phyloP scores from a whole-genome alignment of 2,113 vertebrate genomes.

The Sprattus sprattus region DNA sequence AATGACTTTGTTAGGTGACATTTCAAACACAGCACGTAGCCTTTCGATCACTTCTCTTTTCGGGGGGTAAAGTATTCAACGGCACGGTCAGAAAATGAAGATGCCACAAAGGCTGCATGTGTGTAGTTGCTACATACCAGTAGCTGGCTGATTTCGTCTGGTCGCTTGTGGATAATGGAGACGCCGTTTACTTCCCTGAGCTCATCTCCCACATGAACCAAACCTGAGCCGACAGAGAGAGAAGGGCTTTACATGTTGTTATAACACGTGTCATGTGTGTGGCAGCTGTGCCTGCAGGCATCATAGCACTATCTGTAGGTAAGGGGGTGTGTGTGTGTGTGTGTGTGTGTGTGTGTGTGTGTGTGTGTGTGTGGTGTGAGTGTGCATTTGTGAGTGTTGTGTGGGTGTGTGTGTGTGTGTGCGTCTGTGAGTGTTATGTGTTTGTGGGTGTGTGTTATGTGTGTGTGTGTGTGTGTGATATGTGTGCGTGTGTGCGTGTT shows the following conservation, averaged over 20 bases:
- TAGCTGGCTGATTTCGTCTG: constrained; percentile 95
- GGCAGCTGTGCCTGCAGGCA: background rate
- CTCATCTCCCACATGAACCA: constrained; percentile 94
- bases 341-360: background rate
- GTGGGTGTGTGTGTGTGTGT: too few species aligned
- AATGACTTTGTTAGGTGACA: background rate
- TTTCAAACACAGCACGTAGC: background rate
- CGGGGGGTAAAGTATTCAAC: background rate
- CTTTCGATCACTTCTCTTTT: background rate
- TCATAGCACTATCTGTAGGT: background rate
- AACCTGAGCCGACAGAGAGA: constrained; percentile 67
- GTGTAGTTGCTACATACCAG: constrained; percentile 71
- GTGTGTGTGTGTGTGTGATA: too few species aligned
- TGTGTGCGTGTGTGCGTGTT: too few species aligned
- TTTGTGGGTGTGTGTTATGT: background rate
- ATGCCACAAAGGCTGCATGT: background rate
- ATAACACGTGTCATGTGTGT: too few species aligned
- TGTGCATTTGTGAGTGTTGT: too few species aligned
- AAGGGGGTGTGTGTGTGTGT: background rate
- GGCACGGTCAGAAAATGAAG: background rate
- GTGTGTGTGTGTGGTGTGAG: too few species aligned
- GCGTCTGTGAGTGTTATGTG: too few species aligned
- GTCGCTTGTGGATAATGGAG: constrained; percentile 87
- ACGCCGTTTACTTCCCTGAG: constrained; percentile 93
- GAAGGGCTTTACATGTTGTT: background rate